Conservation (phyloP, 2,797 vertebrate species). For the Manis crassicaudata region DNA sequence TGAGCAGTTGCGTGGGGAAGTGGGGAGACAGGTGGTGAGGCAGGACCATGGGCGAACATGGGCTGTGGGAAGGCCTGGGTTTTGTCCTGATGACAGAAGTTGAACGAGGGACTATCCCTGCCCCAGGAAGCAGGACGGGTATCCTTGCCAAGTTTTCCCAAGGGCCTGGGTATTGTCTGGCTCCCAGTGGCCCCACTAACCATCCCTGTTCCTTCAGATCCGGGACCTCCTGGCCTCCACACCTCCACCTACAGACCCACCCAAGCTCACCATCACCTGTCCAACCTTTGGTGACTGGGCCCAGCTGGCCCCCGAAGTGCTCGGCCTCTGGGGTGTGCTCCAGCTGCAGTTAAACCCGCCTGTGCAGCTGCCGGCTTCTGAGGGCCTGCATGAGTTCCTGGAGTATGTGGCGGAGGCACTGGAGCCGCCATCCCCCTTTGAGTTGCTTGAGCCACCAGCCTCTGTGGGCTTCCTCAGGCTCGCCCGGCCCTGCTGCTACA, state of each 20-base stretch:
- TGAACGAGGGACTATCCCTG: not conserved
- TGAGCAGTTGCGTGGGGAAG: not conserved
- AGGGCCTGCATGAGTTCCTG: conserved; percentile 94
- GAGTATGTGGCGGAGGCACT: conserved; percentile 95
- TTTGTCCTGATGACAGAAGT: not conserved
- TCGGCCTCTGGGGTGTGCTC: conserved; percentile 86
- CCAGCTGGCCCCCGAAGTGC: conserved; percentile 84
- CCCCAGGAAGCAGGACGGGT: not conserved
- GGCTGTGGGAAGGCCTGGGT: not conserved
- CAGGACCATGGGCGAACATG: accelerated
- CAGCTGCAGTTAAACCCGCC: conserved; percentile 89
- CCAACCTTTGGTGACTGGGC: conserved; percentile 92
- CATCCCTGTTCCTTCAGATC: conserved; percentile 83
- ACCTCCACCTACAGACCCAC: conserved; percentile 75
- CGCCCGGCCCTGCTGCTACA: conserved; percentile 96
- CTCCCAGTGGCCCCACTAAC: not conserved
- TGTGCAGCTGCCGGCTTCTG: conserved; percentile 87
- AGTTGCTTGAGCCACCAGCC: conserved; percentile 92
- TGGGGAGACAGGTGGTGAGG: not conserved
- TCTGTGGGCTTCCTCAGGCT: conserved; percentile 95
- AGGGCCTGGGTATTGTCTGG: not conserved
- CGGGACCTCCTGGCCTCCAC: conserved; percentile 87
- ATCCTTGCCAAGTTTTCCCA: not conserved
- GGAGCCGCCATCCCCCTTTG: conserved; percentile 92
- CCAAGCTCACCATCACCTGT: conserved; percentile 91